These are phyloP conservation scores for Scaptomyza cyrtandrae DNA, from an alignment of 2,888 invertebrate species.

Conservation along the genomic window DNA sequence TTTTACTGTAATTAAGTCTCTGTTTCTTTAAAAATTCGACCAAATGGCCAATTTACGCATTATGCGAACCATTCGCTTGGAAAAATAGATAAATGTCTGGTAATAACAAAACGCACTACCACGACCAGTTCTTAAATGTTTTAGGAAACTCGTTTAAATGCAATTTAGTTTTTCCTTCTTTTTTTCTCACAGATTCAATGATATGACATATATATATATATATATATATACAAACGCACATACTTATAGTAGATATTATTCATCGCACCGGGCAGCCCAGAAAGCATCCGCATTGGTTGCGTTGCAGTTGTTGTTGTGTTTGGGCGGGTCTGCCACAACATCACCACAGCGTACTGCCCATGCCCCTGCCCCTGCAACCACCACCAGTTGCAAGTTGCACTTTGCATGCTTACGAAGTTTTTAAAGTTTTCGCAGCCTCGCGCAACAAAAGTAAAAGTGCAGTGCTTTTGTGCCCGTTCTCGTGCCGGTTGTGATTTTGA, in stretches of 20 bases:
- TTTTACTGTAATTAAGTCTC: slow-evolving; percentile 56
- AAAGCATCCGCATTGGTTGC: slow-evolving; percentile 52
- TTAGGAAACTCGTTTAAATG: slow-evolving; percentile 50
- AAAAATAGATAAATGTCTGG: not conserved
- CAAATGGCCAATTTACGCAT: slow-evolving; percentile 56
- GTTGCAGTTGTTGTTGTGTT: slow-evolving; percentile 3
- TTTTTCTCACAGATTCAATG: slow-evolving; percentile 38
- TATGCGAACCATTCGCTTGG: slow-evolving; percentile 18
- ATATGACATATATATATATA: slow-evolving; percentile 6
- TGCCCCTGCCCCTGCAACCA: not conserved
- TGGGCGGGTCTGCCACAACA: slow-evolving; percentile 41
- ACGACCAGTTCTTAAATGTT: slow-evolving; percentile 56
- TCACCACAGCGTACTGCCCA: not conserved
- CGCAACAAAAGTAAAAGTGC: slow-evolving; percentile 74
- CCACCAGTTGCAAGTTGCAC: slow-evolving; percentile 29
- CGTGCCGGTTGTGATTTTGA: slow-evolving; percentile 25
- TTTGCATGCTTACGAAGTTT: slow-evolving; percentile 58
- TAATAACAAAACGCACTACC: slow-evolving; percentile 13
- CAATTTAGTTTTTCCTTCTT: slow-evolving; percentile 30
- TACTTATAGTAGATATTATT: slow-evolving; percentile 40
- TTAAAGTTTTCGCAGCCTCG: slow-evolving; percentile 32
- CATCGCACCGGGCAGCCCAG: slow-evolving; percentile 26
- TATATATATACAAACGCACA: slow-evolving; percentile 5
- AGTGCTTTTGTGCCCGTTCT: slow-evolving; percentile 39
- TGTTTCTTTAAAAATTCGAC: slow-evolving; percentile 28